A percentile compares a stretch with the other conserved stretches of the same genome.
phyloP scores from a whole-genome alignment of 1,140 invertebrate species.

The Cylas formicarius region DNA sequence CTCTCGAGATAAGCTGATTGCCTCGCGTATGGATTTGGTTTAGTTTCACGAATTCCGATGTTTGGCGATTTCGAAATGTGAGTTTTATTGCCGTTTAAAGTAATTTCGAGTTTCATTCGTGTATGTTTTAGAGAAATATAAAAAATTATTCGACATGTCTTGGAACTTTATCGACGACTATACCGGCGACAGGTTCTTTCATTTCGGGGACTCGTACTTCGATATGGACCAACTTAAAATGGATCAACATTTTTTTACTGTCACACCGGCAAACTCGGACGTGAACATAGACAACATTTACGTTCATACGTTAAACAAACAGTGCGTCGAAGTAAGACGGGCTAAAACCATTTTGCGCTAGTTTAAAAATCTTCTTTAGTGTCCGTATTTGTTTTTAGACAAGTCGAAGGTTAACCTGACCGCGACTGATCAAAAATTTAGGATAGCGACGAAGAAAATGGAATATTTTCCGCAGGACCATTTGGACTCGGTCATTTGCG shows the following conservation, averaged over 20 bases:
- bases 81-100: too few relatives aligned
- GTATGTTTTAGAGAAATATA: too few relatives aligned
- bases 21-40: too few relatives aligned
- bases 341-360: background rate
- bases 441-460: conserved; percentile 13
- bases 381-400: conserved; percentile 23
- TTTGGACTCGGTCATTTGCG: conserved; percentile 43
- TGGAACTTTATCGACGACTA: conserved; percentile 29
- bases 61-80: too few relatives aligned
- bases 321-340: conserved; percentile 30
- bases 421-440: conserved; percentile 14
- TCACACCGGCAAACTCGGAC: conserved; percentile 8
- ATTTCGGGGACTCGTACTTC: conserved; percentile 17
- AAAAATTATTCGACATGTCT: conserved; percentile 18
- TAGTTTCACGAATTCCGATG: too few relatives aligned
- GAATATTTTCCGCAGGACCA: conserved; percentile 21
- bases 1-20: too few relatives aligned
- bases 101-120: too few relatives aligned
- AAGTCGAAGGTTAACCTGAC: conserved; percentile 13
- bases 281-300: conserved; percentile 13
- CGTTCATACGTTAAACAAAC: conserved; percentile 25
- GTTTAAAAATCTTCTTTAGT: conserved; percentile 20
- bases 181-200: conserved; percentile 16
- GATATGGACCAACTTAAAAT: conserved; percentile 26
- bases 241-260: conserved; percentile 16